A percentile compares a stretch with the other conserved stretches of the same genome.
Evolutionary conservation across 2,113 vertebrate species (phyloP).

Genomic region (Synchiropus splendidus): DNA sequence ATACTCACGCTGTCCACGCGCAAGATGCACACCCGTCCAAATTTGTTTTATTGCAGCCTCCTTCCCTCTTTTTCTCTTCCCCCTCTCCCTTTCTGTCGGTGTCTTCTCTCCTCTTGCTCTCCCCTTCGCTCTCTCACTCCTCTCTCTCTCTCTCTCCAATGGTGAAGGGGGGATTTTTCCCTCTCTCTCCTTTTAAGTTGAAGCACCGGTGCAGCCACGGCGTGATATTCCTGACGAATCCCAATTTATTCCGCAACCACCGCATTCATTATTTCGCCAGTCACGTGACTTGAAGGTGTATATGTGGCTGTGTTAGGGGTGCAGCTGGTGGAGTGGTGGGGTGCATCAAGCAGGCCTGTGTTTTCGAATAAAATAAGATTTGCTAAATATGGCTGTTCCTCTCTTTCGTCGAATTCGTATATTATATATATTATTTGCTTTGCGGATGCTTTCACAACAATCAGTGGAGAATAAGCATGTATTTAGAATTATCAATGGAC

Average conservation of each 20-base stretch:
- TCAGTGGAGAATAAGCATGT: too few relatives aligned
- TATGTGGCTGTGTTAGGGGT: slow-evolving; percentile 61
- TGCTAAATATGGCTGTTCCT: too few relatives aligned
- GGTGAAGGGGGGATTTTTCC: slow-evolving; percentile 68
- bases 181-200: slow-evolving; percentile 60
- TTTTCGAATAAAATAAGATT: too few relatives aligned
- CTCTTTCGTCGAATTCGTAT: too few relatives aligned
- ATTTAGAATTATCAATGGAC: too few relatives aligned
- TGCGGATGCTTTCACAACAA: too few relatives aligned
- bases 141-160: slow-evolving; percentile 29
- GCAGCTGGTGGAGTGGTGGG: slow-evolving; percentile 58
- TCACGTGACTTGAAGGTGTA: slow-evolving; percentile 72
- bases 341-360: too few relatives aligned
- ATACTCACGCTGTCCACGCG: slow-evolving; percentile 84
- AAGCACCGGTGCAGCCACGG: slow-evolving; percentile 74
- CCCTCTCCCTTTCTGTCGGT: slow-evolving; percentile 43
- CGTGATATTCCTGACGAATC: slow-evolving; percentile 89
- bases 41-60: slow-evolving; percentile 92
- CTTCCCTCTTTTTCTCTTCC: slow-evolving; percentile 52
- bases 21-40: slow-evolving; percentile 80
- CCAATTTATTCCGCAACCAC: slow-evolving; percentile 97
- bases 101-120: slow-evolving; percentile 44
- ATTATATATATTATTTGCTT: too few relatives aligned
- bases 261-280: slow-evolving; percentile 99
- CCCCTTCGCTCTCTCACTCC: slow-evolving; percentile 14